phyloP scores from a whole-genome alignment of 2,797 vertebrate species.

The Sebastolobus altivelis region DNA sequence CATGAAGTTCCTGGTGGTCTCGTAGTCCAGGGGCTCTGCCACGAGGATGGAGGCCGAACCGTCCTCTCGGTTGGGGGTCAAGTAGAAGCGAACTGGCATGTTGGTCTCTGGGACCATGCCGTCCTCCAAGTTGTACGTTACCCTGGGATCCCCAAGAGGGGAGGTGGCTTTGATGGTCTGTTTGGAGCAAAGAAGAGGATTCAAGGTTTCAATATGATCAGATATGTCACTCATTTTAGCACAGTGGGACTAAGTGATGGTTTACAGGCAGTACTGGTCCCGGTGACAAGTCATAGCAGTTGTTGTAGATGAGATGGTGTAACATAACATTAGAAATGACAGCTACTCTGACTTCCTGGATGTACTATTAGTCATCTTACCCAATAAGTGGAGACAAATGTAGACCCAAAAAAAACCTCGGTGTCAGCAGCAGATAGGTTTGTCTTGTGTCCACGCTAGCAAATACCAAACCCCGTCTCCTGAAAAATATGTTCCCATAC shows the following conservation, averaged over 20 bases:
- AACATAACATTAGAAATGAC: background rate
- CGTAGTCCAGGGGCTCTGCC: constrained; percentile 91
- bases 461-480: too few species aligned
- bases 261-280: background rate
- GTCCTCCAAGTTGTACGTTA: constrained; percentile 91
- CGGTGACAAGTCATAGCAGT: background rate
- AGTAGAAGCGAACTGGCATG: constrained; percentile 92
- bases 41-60: constrained; percentile 91
- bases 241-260: background rate
- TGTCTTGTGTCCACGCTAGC: background rate
- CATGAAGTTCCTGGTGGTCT: constrained; percentile 89
- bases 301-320: background rate
- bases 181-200: constrained; percentile 18
- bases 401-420: background rate
- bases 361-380: background rate
- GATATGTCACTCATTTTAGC: background rate
- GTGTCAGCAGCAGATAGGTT: background rate
- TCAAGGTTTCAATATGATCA: too few species aligned
- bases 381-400: background rate
- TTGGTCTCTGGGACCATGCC: constrained; percentile 92
- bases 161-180: constrained; percentile 91
- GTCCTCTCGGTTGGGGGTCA: constrained; percentile 91
- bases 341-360: background rate
- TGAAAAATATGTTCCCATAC: too few species aligned
- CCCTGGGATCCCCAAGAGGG: constrained; percentile 89